Base-by-base conservation (phyloP, 2,113 vertebrate species). In the Camelus bactrianus region DNA sequence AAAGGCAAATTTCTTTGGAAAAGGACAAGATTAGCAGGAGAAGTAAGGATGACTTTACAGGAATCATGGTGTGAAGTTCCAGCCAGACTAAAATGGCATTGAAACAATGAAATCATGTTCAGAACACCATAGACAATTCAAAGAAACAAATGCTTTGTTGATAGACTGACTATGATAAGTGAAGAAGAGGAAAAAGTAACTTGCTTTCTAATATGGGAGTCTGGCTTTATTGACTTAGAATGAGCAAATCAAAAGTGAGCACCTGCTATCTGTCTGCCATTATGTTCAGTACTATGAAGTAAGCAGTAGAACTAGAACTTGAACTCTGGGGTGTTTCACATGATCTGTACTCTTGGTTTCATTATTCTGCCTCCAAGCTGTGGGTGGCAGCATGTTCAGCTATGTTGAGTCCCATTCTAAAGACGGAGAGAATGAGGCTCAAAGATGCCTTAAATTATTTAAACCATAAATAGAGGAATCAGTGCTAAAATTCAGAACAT, bases 401-500 rank as follows among this genome's bases (percentile, higher is more conserved):
- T 93, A 16, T 42, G 85, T n/a, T 8, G 13, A 94, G 24, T 67
- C 42, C 79, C 58, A 72, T 64, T 70, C n/a, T 82, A 89, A 32
- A 73, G 58, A 9, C 48, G 9, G 54, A 28, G 38, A 58, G 46
- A 82, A 46, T 69, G 80, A 50, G 17, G 30, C 52, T 91, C 32
- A 69, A 86, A 77, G 46, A 83, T 75, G 16, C 5, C 32, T 77
- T 11, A 42, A 64, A 14, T 79, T 86, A 26, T 72, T n/a, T 64
- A 77, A 72, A 48, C 16, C 82, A 89, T 82, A 73, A 86, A 30
- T 50, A 70, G 42, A 90, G 20, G 22, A 75, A 77, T 60, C 38
- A 52, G 3, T 60, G 38, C 11, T 84, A 75, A 96, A 96, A 79
- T 96, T 92, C 24, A 69, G 54, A 89, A 90, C 19, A 4, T 83